Evolutionary conservation across 2,888 invertebrate species (phyloP).

Genomic region (Drosophila eohydei): DNA sequence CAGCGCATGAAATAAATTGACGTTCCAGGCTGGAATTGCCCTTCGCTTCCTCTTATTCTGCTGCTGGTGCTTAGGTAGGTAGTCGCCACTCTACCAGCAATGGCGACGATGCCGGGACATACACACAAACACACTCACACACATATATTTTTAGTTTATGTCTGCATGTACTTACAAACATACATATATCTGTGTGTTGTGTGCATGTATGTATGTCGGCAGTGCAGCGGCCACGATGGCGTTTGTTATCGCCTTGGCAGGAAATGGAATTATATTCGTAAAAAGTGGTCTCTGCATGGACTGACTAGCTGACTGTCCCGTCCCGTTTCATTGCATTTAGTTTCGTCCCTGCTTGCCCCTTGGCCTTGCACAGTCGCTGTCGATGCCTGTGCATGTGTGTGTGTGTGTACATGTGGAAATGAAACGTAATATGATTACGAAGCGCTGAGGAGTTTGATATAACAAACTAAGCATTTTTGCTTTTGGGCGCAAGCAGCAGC

Average conservation of each 20-base stretch:
- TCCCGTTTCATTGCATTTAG: constrained; percentile 7
- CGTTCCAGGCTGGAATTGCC: constrained; percentile 39
- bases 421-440: constrained; percentile 66
- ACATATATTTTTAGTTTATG: constrained; percentile 9
- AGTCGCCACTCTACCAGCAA: constrained; percentile 40
- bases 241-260: constrained; percentile 82
- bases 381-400: not conserved
- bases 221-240: constrained; percentile 48
- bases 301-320: constrained; percentile 6
- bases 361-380: constrained; percentile 19
- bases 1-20: constrained; percentile 67
- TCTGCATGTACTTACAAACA: constrained; percentile 21
- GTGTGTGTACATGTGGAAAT: constrained; percentile 25
- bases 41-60: constrained; percentile 21
- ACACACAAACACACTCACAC: constrained; percentile 27
- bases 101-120: constrained; percentile 67
- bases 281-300: constrained; percentile 64
- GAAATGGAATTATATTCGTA: constrained; percentile 82
- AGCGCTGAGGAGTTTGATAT: constrained; percentile 68
- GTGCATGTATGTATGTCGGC: constrained; percentile 30
- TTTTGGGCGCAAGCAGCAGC: constrained; percentile 48
- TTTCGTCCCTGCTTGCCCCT: constrained; percentile 24
- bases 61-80: constrained; percentile 37
- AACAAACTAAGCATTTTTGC: constrained; percentile 71
- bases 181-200: constrained; percentile 14